Conservation (phyloP, 2,113 vertebrate species). For the Sapayoa aenigma region DNA sequence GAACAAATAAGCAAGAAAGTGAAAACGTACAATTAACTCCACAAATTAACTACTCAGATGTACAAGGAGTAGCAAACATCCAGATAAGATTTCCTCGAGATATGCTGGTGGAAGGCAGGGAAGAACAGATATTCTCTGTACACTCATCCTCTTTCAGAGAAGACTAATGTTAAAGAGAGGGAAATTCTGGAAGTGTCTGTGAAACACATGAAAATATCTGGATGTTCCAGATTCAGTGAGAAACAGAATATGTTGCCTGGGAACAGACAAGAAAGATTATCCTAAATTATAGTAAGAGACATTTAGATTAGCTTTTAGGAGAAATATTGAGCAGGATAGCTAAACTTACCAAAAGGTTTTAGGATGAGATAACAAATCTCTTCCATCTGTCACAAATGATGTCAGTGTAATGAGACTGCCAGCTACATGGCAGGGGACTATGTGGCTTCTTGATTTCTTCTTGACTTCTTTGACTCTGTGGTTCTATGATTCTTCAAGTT, state of each 20-base stretch:
- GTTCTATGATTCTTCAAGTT: background rate
- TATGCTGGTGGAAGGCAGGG: background rate
- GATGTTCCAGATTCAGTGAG: background rate
- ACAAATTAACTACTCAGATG: background rate
- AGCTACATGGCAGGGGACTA: background rate
- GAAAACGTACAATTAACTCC: background rate
- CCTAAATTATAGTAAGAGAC: background rate
- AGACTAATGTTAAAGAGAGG: background rate
- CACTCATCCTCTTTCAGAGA: background rate
- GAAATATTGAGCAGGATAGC: background rate
- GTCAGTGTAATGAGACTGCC: background rate
- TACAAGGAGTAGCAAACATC: background rate
- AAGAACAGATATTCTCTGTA: background rate
- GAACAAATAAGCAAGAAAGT: background rate
- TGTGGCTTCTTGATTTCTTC: background rate
- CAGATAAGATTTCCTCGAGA: background rate
- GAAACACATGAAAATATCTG: background rate
- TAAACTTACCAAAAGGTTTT: background rate
- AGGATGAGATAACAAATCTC: background rate
- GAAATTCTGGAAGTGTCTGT: background rate
- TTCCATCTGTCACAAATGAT: conserved; percentile 13
- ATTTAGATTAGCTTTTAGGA: background rate
- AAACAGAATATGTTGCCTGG: background rate
- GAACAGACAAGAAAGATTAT: background rate
- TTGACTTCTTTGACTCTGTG: background rate